A percentile compares a stretch with the other conserved stretches of the same genome.
phyloP scores from a whole-genome alignment of 2,888 invertebrate species.

The Stenichneumon culpator region DNA sequence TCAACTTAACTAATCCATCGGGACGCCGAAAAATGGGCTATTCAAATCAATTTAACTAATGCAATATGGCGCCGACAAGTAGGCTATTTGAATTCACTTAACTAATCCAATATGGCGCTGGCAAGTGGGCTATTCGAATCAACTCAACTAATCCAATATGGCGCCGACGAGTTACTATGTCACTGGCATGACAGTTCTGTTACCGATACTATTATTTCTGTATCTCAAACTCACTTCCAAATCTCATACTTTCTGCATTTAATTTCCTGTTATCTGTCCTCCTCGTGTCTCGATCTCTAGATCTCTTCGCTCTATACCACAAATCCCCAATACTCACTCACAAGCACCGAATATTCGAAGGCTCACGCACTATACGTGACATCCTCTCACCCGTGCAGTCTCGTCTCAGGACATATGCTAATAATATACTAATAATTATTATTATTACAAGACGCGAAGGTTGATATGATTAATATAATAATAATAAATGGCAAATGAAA shows the following conservation, averaged over 20 bases:
- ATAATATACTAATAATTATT: constrained; percentile 42
- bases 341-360: constrained; percentile 47
- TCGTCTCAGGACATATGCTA: constrained; percentile 54
- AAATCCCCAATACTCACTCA: constrained; percentile 26
- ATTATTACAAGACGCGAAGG: constrained; percentile 28
- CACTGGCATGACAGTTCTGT: background rate
- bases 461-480: constrained; percentile 5
- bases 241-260: constrained; percentile 8
- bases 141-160: background rate
- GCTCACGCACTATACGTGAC: constrained; percentile 54
- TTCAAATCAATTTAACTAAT: background rate
- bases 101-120: constrained; percentile 3
- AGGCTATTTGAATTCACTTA: too few relatives aligned
- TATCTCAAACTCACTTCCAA: constrained; percentile 6
- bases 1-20: background rate
- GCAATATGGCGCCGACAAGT: background rate
- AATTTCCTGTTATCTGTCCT: constrained; percentile 14
- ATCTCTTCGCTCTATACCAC: constrained; percentile 11
- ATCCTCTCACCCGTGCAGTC: constrained; percentile 63
- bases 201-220: constrained; percentile 2
- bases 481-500: background rate
- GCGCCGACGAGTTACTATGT: background rate
- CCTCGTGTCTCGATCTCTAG: constrained; percentile 24
- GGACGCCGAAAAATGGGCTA: background rate
- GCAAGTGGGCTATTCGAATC: background rate